A percentile compares a stretch with the other conserved stretches of the same genome.
These are phyloP conservation scores for Acronicta psi DNA, from an alignment of 2,888 invertebrate species.

Conservation along the genomic window DNA sequence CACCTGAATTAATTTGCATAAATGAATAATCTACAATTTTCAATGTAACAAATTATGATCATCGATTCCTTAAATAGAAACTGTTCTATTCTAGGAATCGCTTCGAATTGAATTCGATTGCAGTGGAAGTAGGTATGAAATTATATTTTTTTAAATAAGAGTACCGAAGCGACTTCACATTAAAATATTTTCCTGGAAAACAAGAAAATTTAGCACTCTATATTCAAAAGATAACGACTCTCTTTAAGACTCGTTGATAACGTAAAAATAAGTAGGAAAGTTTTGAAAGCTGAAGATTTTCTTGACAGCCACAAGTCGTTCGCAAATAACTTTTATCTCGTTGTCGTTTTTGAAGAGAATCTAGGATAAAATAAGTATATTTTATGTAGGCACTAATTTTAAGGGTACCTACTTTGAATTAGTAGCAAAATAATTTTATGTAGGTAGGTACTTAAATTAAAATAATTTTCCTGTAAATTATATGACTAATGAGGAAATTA, in stretches of 20 bases:
- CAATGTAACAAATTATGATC: conserved; percentile 5
- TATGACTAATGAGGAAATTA: conserved; percentile 6
- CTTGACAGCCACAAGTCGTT: conserved; percentile 28
- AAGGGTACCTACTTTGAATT: conserved; percentile 1
- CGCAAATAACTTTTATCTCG: conserved; percentile 32
- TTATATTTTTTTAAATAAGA: no score
- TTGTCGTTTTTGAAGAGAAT: conserved; percentile 15
- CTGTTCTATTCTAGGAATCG: no score
- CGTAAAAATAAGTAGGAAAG: conserved; percentile 43
- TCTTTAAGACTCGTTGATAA: conserved; percentile 37
- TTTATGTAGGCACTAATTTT: no score
- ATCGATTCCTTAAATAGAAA: no score
- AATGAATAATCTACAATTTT: no score
- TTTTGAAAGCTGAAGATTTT: conserved; percentile 37
- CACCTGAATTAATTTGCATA: conserved; percentile 28
- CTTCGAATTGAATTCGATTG: no score
- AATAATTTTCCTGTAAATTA: conserved; percentile 10
- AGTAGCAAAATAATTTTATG: conserved; percentile 1
- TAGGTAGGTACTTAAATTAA: neutral
- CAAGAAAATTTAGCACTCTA: conserved; percentile 33
- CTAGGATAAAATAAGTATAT: neutral
- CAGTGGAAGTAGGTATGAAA: neutral
- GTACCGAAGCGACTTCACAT: neutral
- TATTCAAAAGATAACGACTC: conserved; percentile 46
- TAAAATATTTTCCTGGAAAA: conserved; percentile 19